Percentiles rank a stretch among this genome's conserved stretches.
These are phyloP conservation scores for Aegithalos caudatus DNA, from an alignment of 2,113 vertebrate species.

Conservation along the genomic window DNA sequence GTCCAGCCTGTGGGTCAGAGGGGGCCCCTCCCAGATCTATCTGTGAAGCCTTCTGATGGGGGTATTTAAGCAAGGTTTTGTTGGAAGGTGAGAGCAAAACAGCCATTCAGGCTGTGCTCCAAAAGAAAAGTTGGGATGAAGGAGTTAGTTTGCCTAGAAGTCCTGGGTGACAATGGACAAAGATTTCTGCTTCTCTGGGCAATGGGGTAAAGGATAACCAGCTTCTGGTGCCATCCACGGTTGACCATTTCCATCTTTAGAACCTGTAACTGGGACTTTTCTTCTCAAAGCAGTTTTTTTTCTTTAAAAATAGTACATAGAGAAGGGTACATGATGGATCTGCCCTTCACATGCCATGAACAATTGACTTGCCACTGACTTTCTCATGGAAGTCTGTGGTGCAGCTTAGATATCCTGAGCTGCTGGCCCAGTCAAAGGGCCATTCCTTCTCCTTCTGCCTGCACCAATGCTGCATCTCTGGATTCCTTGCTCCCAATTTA, in stretches of 20 bases:
- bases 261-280: not conserved
- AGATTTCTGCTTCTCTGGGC: not conserved
- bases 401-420: not conserved
- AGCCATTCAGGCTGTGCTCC: not conserved
- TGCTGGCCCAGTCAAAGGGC: not conserved
- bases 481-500: not conserved
- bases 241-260: not conserved
- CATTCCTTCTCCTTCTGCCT: not conserved
- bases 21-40: not conserved
- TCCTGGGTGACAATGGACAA: not conserved
- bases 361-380: not conserved
- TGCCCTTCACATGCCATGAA: rapidly evolving
- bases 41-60: not conserved
- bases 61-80: not conserved
- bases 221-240: not conserved
- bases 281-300: not conserved
- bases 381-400: not conserved
- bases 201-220: not conserved
- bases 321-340: rapidly evolving
- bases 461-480: not conserved
- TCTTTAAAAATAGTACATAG: too few relatives aligned
- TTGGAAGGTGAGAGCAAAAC: not conserved
- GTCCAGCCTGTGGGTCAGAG: not conserved
- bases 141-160: not conserved
- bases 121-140: not conserved